Evolutionary conservation across 2,888 invertebrate species (phyloP).

Genomic region (Microdon myrmicae): DNA sequence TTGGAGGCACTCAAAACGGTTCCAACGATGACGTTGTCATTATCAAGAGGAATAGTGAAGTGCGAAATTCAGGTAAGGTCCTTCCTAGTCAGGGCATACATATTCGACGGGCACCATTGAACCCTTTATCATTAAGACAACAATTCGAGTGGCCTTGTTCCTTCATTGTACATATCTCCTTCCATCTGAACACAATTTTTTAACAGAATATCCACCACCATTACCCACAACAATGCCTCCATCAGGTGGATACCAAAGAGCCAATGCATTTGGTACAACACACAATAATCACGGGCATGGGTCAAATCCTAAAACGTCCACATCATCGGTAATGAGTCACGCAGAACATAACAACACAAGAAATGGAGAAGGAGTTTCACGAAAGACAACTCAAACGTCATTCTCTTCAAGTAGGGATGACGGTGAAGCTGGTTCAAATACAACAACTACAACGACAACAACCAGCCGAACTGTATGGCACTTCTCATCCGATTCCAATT

Average conservation of each 20-base stretch:
- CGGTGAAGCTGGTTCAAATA: conserved; percentile 29
- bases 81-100: too few relatives aligned
- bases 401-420: conserved; percentile 31
- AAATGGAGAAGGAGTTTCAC: conserved; percentile 57
- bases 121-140: too few relatives aligned
- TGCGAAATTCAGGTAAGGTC: conserved; percentile 62
- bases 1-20: conserved; percentile 61
- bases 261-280: conserved; percentile 48
- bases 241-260: conserved; percentile 56
- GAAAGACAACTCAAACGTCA: conserved; percentile 54
- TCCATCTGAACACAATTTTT: neutral
- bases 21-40: conserved; percentile 60
- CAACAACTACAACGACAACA: conserved; percentile 55
- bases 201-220: conserved; percentile 66
- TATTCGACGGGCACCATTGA: too few relatives aligned
- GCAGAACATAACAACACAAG: conserved; percentile 50
- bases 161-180: neutral
- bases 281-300: conserved; percentile 48
- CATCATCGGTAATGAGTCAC: conserved; percentile 39
- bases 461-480: conserved; percentile 66
- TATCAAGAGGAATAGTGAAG: conserved; percentile 62
- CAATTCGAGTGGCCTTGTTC: neutral
- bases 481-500: conserved; percentile 62
- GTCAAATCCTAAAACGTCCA: conserved; percentile 44
- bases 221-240: conserved; percentile 67